Percentiles rank a stretch among this genome's conserved stretches.
Evolutionary conservation across 2,113 vertebrate species (phyloP).

Genomic region (Toxotes chatareus): DNA sequence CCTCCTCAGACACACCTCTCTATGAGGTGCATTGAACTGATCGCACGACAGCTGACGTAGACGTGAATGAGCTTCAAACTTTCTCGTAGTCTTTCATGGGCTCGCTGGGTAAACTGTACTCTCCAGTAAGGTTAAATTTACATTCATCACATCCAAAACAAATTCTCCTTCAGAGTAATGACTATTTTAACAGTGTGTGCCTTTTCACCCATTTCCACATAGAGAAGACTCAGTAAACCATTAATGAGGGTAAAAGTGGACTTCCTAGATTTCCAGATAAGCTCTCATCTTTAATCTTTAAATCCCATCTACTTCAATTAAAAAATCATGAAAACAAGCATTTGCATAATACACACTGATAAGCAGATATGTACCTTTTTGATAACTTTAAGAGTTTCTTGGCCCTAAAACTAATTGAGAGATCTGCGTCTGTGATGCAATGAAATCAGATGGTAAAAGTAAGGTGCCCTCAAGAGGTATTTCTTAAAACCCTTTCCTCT

Average conservation of each 20-base stretch:
- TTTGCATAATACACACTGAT: conserved; percentile 37
- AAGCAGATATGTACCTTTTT: conserved; percentile 21
- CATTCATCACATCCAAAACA: conserved; percentile 5
- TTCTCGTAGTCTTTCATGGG: not conserved
- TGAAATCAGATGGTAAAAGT: conserved; percentile 18
- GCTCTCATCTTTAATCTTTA: conserved; percentile 50
- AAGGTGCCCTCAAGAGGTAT: conserved; percentile 14
- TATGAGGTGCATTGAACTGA: too few species aligned
- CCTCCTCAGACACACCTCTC: too few species aligned
- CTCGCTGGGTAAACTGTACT: conserved; percentile 4
- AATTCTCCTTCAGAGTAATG: not conserved
- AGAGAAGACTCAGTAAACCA: conserved; percentile 6
- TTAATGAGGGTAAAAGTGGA: conserved; percentile 28
- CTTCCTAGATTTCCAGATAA: conserved; percentile 45
- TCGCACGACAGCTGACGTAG: too few species aligned
- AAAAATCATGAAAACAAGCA: conserved; percentile 24
- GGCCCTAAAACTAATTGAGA: conserved; percentile 26
- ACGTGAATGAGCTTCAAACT: too few species aligned
- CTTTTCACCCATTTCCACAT: conserved; percentile 4
- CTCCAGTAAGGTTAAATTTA: conserved; percentile 1
- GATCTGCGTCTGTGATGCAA: conserved; percentile 15
- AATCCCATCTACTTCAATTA: conserved; percentile 51
- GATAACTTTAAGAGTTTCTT: conserved; percentile 15
- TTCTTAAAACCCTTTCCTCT: conserved; percentile 18
- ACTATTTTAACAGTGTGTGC: not conserved